Evolutionary conservation across 2,113 vertebrate species (phyloP).

Genomic region (Myrmecobius fasciatus): DNA sequence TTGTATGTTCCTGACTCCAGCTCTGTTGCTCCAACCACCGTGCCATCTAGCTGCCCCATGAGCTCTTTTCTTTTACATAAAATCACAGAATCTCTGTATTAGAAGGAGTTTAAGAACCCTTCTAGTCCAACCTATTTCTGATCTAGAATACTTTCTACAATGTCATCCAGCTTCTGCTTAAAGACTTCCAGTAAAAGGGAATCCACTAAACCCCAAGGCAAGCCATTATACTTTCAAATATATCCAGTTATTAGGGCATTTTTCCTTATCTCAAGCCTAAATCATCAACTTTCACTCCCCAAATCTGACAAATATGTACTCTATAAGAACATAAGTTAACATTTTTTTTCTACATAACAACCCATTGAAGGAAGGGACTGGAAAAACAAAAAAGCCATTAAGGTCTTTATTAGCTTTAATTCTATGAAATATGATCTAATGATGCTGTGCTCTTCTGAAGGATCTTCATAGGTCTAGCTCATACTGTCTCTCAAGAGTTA

Average conservation of each 20-base stretch:
- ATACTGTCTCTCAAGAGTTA: not conserved
- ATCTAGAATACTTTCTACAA: not conserved
- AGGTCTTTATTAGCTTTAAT: not conserved
- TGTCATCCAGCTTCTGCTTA: not conserved
- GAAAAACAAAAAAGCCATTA: not conserved
- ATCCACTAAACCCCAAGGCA: not conserved
- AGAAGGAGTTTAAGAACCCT: not conserved
- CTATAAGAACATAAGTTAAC: not conserved
- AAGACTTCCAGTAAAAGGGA: not conserved
- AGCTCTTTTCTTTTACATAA: no score
- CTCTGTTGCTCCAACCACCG: no score
- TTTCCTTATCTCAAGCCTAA: not conserved
- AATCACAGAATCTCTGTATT: not conserved
- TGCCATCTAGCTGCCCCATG: no score
- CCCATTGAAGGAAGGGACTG: not conserved
- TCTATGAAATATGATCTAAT: not conserved
- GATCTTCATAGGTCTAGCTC: not conserved
- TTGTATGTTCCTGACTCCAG: no score
- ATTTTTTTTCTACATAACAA: not conserved
- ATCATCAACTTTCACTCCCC: not conserved
- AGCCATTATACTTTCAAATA: not conserved
- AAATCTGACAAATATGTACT: not conserved
- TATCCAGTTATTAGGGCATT: not conserved
- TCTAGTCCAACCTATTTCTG: not conserved
- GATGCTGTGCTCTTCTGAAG: not conserved